Percentiles rank a stretch among this genome's conserved stretches.
These are phyloP conservation scores for Oenanthe oenanthe DNA, from an alignment of 2,113 vertebrate genomes.

Conservation along the genomic window DNA sequence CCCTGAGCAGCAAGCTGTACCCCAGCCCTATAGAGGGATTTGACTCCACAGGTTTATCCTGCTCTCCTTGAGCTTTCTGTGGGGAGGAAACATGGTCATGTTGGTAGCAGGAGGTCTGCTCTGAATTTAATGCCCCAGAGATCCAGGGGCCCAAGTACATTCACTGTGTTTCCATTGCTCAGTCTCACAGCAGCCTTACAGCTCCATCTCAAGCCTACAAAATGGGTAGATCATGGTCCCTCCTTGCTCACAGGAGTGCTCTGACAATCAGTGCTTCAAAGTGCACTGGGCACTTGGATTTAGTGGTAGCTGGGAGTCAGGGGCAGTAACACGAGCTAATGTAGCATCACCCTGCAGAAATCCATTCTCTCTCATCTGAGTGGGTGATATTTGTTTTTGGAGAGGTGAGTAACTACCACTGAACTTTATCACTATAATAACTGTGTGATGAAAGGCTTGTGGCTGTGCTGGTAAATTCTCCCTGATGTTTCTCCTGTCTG, in stretches of 20 bases:
- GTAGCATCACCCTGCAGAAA: background rate
- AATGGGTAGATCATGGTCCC: background rate
- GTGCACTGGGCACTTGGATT: background rate
- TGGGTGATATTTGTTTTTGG: background rate
- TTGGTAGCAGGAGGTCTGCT: background rate
- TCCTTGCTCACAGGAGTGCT: background rate
- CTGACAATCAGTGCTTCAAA: background rate
- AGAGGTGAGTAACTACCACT: background rate
- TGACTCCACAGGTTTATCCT: background rate
- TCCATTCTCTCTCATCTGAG: background rate
- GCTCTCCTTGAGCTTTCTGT: background rate
- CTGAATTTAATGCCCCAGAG: background rate
- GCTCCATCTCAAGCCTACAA: accelerated
- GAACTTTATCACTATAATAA: background rate
- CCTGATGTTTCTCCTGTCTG: background rate
- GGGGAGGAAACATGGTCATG: accelerated
- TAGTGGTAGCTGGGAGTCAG: background rate
- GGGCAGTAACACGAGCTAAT: background rate
- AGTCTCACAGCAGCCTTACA: background rate
- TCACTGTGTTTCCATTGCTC: background rate
- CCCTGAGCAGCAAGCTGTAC: background rate
- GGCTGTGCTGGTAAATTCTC: background rate
- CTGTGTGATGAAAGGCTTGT: conserved; percentile 23
- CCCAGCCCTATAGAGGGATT: background rate
- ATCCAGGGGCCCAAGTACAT: background rate